Evolutionary conservation across 2,797 vertebrate species (phyloP), one percentile per base, ranked within the genome.

Genomic region (Xyrichtys novacula): DNA sequence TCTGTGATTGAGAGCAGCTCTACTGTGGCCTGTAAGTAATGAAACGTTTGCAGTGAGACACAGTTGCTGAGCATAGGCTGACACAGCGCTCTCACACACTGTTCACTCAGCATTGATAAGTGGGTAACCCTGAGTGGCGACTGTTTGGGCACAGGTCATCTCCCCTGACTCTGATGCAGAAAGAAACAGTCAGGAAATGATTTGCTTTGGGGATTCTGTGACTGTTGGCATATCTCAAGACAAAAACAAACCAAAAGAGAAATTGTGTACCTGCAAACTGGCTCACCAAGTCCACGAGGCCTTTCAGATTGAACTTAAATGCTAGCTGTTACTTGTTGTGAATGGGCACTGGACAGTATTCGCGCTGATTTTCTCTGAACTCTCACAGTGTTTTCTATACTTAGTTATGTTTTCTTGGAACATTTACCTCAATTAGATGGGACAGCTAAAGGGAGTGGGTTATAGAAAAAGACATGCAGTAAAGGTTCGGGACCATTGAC

Each of bases 81-180:
- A 52, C 31, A 19, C 44, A 25, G 12, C 12, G 36, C 69, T 49
- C 53, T 49, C 14, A 6, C 31, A 26, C 12, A 29, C 43, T 38
- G 43, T 49, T 59, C 19, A 32, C 26, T 8, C 2, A 47, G 60
- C 64, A 62, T 57, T 55, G 70, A 25, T 43, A 38, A 71, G 59
- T 28, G 50, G 59, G 17, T 71, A 53, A 74, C 65, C 68, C 23
- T n/a, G 49, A 46, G 53, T 52, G 34, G 36, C 49, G 59, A 32
- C 47, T 36, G 48, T 64, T 46, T 60, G 71, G 65, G 61, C 26
- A 48, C 50, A 40, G 62, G 48, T 48, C 38, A 54, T 52, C 20
- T 79, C 54, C 32, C 31, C 32, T 66, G 61, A 49, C 57, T 67
- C 57, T 22, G 43, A 75, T 48, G 62, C 17, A 60, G 29, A 47